Conservation (phyloP, 2,797 vertebrate species). For the Eulemur rubriventer region DNA sequence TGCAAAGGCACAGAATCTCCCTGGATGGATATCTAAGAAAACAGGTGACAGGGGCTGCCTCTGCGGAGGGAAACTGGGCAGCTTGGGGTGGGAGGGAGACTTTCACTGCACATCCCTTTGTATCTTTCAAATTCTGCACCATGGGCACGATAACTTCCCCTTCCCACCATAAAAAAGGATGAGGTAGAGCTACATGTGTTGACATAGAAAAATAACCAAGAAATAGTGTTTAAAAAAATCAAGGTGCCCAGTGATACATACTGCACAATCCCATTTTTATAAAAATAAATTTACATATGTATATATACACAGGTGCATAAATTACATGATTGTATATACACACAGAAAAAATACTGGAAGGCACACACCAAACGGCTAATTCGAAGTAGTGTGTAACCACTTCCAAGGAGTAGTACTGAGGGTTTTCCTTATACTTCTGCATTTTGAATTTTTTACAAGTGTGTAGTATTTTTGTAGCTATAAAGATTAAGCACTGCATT, state of each 20-base stretch:
- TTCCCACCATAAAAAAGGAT: background rate
- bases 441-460: background rate
- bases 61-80: background rate
- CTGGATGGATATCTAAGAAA: background rate
- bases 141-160: background rate
- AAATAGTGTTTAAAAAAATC: background rate
- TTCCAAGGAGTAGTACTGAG: background rate
- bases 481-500: accelerated
- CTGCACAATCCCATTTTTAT: background rate
- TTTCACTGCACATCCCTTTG: background rate
- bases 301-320: background rate
- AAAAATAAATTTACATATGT: background rate
- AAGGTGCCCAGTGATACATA: background rate
- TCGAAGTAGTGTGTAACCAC: too few species aligned
- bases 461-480: background rate
- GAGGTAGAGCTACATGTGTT: background rate
- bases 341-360: background rate
- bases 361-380: background rate
- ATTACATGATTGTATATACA: background rate
- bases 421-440: background rate
- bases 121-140: background rate
- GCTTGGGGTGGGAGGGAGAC: background rate
- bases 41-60: background rate
- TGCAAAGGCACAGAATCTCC: background rate
- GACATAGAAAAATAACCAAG: background rate